These are phyloP conservation scores for Oreochromis aureus DNA, from an alignment of 2,113 vertebrate genomes.

Conservation along the genomic window DNA sequence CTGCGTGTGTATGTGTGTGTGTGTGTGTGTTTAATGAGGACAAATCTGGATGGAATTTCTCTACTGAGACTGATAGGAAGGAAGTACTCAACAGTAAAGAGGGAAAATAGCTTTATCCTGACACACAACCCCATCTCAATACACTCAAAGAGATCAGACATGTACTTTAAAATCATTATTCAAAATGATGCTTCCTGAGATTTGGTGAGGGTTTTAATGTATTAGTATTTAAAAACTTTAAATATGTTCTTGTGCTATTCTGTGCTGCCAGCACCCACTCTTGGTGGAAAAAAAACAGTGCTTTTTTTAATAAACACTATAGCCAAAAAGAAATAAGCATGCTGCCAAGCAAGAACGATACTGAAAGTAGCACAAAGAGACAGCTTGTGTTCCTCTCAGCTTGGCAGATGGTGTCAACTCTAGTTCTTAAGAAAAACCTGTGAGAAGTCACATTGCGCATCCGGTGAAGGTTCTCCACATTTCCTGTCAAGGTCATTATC, in stretches of 20 bases:
- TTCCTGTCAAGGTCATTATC: constrained; percentile 35
- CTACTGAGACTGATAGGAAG: background rate
- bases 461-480: constrained; percentile 41
- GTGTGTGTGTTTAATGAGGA: background rate
- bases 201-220: background rate
- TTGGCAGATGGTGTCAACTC: background rate
- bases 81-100: background rate
- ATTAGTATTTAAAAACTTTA: background rate
- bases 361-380: background rate
- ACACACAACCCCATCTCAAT: background rate
- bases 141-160: background rate
- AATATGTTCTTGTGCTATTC: background rate
- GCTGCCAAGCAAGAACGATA: background rate
- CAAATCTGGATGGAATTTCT: background rate
- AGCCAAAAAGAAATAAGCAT: background rate
- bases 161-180: background rate
- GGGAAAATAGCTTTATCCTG: background rate
- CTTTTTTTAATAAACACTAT: background rate
- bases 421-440: constrained; percentile 27
- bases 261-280: background rate
- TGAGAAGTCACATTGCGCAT: constrained; percentile 26
- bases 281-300: background rate
- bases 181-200: background rate
- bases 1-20: background rate
- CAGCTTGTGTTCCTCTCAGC: background rate